A percentile compares a stretch with the other conserved stretches of the same genome.
Conservation (phyloP, 37 sponge, comb jelly and placozoan genomes). For the Spongilla lacustris region DNA sequence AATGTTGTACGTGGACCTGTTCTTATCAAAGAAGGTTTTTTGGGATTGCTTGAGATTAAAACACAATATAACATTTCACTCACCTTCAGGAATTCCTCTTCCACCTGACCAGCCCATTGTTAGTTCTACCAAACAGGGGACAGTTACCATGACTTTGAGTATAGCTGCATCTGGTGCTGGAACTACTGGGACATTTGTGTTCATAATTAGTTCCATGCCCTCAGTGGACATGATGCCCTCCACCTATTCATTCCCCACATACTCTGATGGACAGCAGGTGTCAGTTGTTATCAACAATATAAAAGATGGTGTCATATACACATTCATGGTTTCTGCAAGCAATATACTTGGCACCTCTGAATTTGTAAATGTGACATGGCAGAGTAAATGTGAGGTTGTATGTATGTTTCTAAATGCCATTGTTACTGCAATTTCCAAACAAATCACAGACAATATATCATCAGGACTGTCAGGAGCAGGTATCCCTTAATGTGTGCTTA, state of each 20-base stretch:
- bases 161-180: neutral
- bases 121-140: neutral
- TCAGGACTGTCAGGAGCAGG: neutral
- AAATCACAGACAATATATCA: neutral
- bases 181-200: neutral
- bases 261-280: neutral
- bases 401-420: neutral
- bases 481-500: too few relatives aligned
- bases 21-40: neutral
- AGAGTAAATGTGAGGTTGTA: neutral
- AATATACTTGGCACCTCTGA: neutral
- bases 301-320: neutral
- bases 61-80: neutral
- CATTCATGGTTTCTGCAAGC: neutral
- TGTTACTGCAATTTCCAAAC: too few relatives aligned
- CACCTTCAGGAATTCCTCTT: neutral
- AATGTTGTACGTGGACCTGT: neutral
- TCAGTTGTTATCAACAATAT: neutral
- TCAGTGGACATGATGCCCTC: neutral
- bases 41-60: neutral
- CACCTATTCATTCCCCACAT: neutral
- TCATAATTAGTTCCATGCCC: neutral
- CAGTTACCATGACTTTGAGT: neutral
- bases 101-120: neutral
- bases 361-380: neutral